Conservation (phyloP, 2,888 invertebrate species). For the Sicus ferrugineus region DNA sequence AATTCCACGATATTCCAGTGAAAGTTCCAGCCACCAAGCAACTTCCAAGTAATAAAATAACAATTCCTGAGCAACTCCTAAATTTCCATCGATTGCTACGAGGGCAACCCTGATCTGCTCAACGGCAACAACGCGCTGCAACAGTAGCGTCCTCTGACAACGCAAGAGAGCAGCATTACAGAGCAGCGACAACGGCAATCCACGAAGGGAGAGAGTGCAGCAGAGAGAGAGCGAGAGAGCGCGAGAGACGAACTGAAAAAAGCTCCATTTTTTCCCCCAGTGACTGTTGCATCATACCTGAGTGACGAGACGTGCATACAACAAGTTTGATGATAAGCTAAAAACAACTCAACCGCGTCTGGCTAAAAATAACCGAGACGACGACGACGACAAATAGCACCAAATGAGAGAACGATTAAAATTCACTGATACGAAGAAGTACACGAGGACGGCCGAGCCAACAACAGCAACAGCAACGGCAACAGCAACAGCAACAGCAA, state of each 20-base stretch:
- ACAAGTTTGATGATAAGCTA: constrained; percentile 31
- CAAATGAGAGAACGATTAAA: constrained; percentile 30
- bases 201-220: no score
- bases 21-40: no score
- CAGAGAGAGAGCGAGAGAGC: no score
- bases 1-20: no score
- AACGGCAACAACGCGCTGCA: no score
- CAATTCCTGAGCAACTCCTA: no score
- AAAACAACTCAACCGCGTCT: constrained; percentile 27
- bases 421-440: constrained; percentile 31
- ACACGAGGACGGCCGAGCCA: constrained; percentile 12
- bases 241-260: neutral
- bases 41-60: no score
- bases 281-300: constrained; percentile 31
- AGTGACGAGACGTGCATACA: constrained; percentile 15
- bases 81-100: no score
- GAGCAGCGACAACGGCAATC: no score
- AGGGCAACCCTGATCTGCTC: no score
- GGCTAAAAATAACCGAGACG: constrained; percentile 31
- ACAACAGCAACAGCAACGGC: constrained; percentile 34
- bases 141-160: no score
- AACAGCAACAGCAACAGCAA: constrained; percentile 38
- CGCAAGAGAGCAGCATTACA: no score
- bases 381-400: constrained; percentile 16
- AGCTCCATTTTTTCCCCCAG: neutral